Conservation (phyloP, 2,113 vertebrate genomes). For the Phrynosoma blainvillii region DNA sequence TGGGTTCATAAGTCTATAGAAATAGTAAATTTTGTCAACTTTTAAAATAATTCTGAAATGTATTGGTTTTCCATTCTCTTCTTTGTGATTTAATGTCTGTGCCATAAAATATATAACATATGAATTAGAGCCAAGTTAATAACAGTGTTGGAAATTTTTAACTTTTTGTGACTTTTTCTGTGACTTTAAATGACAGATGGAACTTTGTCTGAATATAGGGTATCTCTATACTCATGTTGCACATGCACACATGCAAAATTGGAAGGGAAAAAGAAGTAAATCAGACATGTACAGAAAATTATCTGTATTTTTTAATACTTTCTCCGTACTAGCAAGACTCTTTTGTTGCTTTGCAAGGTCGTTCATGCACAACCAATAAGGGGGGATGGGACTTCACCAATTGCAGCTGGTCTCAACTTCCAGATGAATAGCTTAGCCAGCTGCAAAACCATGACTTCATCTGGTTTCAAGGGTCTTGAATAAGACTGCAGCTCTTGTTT, state of each 20-base stretch:
- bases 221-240: not conserved
- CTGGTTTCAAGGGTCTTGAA: conserved; percentile 56
- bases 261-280: conserved; percentile 5
- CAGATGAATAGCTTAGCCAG: conserved; percentile 53
- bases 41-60: conserved; percentile 9
- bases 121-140: conserved; percentile 33
- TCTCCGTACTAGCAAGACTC: conserved; percentile 36
- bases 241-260: not conserved
- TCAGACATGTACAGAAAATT: conserved; percentile 18
- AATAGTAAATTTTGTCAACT: not conserved
- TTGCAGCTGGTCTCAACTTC: conserved; percentile 53
- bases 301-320: not conserved
- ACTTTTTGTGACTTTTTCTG: not conserved
- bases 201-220: not conserved
- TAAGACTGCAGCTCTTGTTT: conserved; percentile 40
- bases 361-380: conserved; percentile 28
- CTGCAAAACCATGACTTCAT: conserved; percentile 60
- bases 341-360: conserved; percentile 47
- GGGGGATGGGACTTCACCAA: conserved; percentile 26
- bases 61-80: conserved; percentile 24
- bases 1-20: conserved; percentile 11
- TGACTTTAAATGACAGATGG: conserved; percentile 31
- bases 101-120: not conserved
- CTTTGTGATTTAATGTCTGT: not conserved
- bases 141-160: not conserved